A percentile compares a stretch with the other conserved stretches of the same genome.
Evolutionary conservation across 2,797 vertebrate species (phyloP).

Genomic region (Moxostoma hubbsi): DNA sequence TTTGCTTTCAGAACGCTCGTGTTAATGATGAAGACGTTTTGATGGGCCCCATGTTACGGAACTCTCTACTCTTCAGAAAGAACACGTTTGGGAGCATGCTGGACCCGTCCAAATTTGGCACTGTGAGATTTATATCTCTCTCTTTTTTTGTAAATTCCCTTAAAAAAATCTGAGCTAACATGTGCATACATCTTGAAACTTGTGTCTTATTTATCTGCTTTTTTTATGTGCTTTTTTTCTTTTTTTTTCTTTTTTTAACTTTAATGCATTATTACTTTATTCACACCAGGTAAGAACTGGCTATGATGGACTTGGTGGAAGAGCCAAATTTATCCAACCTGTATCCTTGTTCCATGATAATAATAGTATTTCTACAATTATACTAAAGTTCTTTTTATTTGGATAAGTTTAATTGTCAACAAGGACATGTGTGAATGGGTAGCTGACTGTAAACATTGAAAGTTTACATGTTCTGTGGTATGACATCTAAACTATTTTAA

Average conservation of each 20-base stretch:
- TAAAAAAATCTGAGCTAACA: neutral
- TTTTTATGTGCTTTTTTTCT: too few relatives aligned
- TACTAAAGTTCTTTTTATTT: neutral
- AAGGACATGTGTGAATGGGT: too few relatives aligned
- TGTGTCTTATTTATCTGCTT: too few relatives aligned
- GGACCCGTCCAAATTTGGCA: constrained; percentile 75
- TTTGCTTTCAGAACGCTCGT: constrained; percentile 46
- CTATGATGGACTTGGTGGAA: constrained; percentile 92
- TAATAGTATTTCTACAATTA: neutral
- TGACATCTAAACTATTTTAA: too few relatives aligned
- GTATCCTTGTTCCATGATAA: constrained; percentile 81
- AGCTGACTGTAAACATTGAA: too few relatives aligned
- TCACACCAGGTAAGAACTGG: constrained; percentile 84
- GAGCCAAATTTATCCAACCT: constrained; percentile 92
- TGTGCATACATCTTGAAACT: neutral
- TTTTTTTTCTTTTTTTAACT: too few relatives aligned
- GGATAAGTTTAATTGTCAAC: too few relatives aligned
- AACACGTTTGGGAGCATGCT: constrained; percentile 77
- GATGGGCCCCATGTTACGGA: constrained; percentile 84
- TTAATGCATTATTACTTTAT: neutral
- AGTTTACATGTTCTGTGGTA: too few relatives aligned
- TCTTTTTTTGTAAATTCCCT: neutral
- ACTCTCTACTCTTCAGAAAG: constrained; percentile 87
- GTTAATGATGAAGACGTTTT: constrained; percentile 63
- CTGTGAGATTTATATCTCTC: constrained; percentile 71